Evolutionary conservation across 2,888 invertebrate genomes (phyloP).

Genomic region (Mesodorylaimus sp.): DNA sequence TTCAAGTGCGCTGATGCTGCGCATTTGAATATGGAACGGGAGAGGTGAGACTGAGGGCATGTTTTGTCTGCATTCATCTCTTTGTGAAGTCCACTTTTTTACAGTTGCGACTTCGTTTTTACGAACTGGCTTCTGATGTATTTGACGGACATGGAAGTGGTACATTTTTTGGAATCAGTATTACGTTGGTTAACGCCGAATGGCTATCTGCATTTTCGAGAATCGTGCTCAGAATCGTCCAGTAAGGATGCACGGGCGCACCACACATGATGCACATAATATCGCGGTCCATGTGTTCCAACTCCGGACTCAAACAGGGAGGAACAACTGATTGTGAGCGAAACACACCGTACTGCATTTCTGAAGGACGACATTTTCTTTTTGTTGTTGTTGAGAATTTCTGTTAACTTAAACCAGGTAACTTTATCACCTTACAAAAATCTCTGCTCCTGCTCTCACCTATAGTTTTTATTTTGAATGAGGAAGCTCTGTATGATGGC

Average conservation of each 20-base stretch:
- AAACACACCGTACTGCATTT: too few relatives aligned
- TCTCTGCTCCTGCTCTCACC: too few relatives aligned
- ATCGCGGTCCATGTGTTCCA: too few relatives aligned
- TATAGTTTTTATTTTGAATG: too few relatives aligned
- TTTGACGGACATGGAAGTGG: conserved; percentile 36
- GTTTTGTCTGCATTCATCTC: not conserved
- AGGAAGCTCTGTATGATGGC: too few relatives aligned
- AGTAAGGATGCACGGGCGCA: conserved; percentile 25
- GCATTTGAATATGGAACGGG: conserved; percentile 31
- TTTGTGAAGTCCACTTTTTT: not conserved
- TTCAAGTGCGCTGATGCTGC: conserved; percentile 39
- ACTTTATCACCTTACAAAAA: too few relatives aligned
- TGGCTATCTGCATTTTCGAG: conserved; percentile 38
- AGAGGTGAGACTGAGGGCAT: conserved; percentile 19
- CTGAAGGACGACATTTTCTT: too few relatives aligned
- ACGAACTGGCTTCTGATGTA: conserved; percentile 45
- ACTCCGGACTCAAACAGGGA: too few relatives aligned
- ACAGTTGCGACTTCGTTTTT: conserved; percentile 39
- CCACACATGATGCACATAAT: too few relatives aligned
- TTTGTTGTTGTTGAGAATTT: too few relatives aligned
- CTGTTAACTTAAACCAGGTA: too few relatives aligned
- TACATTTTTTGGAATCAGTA: conserved; percentile 33
- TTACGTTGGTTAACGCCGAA: conserved; percentile 37
- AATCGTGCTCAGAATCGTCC: conserved; percentile 40
- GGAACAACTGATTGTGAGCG: too few relatives aligned